Percentiles rank a stretch among this genome's conserved stretches.
Evolutionary conservation across 2,113 vertebrate genomes (phyloP).

Genomic region (Scomber colias): DNA sequence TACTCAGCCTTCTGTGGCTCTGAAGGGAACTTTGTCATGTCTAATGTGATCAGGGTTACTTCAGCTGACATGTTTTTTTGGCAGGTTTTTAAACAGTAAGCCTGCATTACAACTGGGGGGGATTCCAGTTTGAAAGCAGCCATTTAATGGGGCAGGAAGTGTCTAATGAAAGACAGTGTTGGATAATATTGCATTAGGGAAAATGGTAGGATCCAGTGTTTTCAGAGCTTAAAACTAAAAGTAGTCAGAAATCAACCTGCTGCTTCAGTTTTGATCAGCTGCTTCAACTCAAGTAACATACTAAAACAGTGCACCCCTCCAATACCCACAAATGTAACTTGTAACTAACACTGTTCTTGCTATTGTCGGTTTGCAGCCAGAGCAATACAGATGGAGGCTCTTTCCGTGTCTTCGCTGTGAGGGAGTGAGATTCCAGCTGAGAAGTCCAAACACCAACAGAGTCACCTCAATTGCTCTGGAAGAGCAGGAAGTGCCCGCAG

Average conservation of each 20-base stretch:
- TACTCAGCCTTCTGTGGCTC: not conserved
- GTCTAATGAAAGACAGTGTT: not conserved
- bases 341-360: no score
- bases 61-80: not conserved
- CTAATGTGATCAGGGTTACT: not conserved
- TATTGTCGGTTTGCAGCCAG: slow-evolving; percentile 76
- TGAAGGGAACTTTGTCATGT: no score
- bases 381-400: slow-evolving; percentile 81
- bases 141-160: not conserved
- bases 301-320: not conserved
- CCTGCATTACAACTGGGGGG: not conserved
- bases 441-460: slow-evolving; percentile 46
- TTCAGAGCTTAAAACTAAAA: not conserved
- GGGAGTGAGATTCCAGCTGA: slow-evolving; percentile 72
- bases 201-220: not conserved
- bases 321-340: not conserved
- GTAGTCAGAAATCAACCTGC: not conserved
- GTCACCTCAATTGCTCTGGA: slow-evolving; percentile 60
- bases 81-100: not conserved
- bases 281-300: not conserved
- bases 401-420: slow-evolving; percentile 83
- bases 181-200: not conserved
- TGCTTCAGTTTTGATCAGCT: not conserved
- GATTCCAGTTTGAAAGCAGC: not conserved
- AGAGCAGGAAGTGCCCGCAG: slow-evolving; percentile 59